phyloP scores from a whole-genome alignment of 2,797 vertebrate genomes.

The Columba guinea region DNA sequence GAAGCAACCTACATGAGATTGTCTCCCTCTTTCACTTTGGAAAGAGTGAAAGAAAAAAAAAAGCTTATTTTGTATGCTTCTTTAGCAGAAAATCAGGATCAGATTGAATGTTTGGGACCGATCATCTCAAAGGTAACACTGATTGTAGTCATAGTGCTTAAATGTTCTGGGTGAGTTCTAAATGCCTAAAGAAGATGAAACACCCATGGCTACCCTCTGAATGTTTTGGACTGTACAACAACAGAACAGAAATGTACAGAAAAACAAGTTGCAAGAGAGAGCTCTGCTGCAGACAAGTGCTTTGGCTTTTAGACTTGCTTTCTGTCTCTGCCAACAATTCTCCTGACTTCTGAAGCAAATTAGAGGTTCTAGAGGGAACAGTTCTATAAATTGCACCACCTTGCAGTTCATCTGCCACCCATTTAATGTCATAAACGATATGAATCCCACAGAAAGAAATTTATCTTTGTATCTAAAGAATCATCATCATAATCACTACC shows the following conservation, averaged over 20 bases:
- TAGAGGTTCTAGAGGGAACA: not conserved
- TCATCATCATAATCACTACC: not conserved
- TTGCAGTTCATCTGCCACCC: not conserved
- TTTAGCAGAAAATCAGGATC: not conserved
- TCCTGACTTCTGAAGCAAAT: not conserved
- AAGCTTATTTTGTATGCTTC: not conserved
- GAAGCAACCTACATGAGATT: not conserved
- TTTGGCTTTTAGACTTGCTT: not conserved
- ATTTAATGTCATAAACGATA: not conserved
- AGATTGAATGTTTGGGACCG: not conserved
- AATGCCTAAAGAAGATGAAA: not conserved
- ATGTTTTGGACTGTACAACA: not conserved
- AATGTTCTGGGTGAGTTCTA: not conserved
- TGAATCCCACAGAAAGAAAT: not conserved
- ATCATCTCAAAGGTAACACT: not conserved
- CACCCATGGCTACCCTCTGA: not conserved
- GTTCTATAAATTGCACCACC: not conserved
- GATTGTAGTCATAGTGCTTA: not conserved
- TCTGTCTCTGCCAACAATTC: not conserved
- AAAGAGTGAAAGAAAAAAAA: not conserved
- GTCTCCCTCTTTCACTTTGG: not conserved
- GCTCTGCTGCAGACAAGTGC: not conserved
- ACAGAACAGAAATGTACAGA: not conserved
- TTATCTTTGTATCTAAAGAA: not conserved
- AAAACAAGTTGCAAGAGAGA: not conserved